Evolutionary conservation across 2,113 vertebrate genomes (phyloP), one percentile per base, ranked within the genome.

Genomic region (Nematolebias whitei): DNA sequence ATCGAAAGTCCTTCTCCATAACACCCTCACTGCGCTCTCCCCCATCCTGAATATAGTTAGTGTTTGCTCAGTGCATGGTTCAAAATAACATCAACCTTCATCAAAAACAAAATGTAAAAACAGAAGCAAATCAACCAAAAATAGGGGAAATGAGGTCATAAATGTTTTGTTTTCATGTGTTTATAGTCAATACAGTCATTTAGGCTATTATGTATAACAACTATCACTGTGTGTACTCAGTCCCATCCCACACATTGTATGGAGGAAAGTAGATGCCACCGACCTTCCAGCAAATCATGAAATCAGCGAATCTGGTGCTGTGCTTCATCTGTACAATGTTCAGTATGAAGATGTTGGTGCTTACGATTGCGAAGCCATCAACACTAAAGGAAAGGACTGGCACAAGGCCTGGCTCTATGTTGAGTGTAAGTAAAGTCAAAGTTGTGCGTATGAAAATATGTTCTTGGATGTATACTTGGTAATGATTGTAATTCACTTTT

Each of bases 301-400:
- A 85, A 94, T 98, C 83, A 95, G 94, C 66, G 94, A 94, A 77
- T 96, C 95, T 2, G 96, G 96, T 47, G 95, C 96, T 2, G 94
- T 96, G 56, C 94, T 99, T 44, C 97, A 96, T 87, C 93, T 99
- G 59, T 95, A 94, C 87, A 98, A 97, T 49, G 94, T 99, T 48
- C 97, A 99, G 74, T 94, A 96, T 13, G 98, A 99, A 85, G 98
- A 99, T 56, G 96, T 95, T 82, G 98, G 97, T 3, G 82, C 74
- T 16, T 99, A 99, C 15, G 95, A 97, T 64, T 99, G 98, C 74
- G 96, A 98, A 78, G 97, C 98, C 52, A 93, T 96, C 84, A 99
- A 99, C 74, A 93, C 95, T 22, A 95, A 94, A 88, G 97, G 96
- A 59, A 97, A 95, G 86, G 98, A 99, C 91, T 96, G 92, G 86